These are phyloP conservation scores for Garrulus glandarius DNA, from an alignment of 2,797 vertebrate genomes.

Conservation along the genomic window DNA sequence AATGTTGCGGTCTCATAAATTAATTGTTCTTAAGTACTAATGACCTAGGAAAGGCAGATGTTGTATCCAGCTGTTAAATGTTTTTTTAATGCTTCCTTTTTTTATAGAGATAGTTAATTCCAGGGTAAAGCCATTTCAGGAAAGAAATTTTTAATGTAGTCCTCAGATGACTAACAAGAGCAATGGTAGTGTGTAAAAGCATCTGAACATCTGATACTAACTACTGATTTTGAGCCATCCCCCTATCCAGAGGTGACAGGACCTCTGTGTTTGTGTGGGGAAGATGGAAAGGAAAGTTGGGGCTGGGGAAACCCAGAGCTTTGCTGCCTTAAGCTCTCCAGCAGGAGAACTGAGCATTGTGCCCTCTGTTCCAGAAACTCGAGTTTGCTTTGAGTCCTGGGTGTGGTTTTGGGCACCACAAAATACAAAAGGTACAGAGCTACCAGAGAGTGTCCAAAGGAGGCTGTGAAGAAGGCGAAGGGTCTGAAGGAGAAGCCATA, in stretches of 20 bases:
- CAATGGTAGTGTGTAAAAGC: background rate
- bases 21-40: conserved; percentile 48
- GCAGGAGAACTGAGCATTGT: background rate
- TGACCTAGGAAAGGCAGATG: conserved; percentile 59
- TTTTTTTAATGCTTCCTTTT: conserved; percentile 43
- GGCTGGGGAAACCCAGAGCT: background rate
- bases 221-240: background rate
- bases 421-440: no score
- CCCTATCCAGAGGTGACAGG: rapidly evolving
- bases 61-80: conserved; percentile 61
- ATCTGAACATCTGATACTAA: background rate
- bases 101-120: conserved; percentile 31
- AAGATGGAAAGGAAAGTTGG: background rate
- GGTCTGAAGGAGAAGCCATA: background rate
- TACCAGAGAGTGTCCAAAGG: no score
- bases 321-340: background rate
- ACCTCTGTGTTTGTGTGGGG: rapidly evolving
- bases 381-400: background rate
- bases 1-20: conserved; percentile 36
- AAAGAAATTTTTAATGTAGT: background rate
- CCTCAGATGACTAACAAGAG: background rate
- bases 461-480: background rate
- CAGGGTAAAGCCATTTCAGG: background rate
- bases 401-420: background rate
- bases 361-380: rapidly evolving